These are phyloP conservation scores for Petrolisthes manimaculis DNA, from an alignment of 2,888 invertebrate genomes.

Conservation along the genomic window DNA sequence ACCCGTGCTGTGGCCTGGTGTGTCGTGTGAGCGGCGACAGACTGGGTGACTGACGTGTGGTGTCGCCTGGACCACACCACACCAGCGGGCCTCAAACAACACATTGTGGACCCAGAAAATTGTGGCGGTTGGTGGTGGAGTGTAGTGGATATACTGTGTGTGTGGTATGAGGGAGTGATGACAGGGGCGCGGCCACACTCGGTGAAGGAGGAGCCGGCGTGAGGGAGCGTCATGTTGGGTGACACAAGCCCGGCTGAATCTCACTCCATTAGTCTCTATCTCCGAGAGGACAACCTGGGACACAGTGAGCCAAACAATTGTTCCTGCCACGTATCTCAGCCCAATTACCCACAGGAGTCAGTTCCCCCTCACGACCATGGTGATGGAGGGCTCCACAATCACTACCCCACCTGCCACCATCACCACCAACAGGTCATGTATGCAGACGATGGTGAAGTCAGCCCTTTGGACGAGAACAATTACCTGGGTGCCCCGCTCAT, in stretches of 20 bases:
- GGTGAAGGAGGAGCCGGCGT: background rate
- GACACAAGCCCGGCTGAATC: background rate
- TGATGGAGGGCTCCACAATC: background rate
- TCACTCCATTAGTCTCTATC: background rate
- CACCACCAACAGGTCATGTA: background rate
- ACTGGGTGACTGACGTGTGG: no score
- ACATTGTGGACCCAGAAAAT: no score
- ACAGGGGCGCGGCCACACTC: background rate
- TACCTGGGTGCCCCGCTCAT: background rate
- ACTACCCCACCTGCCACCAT: background rate
- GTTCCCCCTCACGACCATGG: no score
- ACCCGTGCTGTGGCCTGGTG: no score
- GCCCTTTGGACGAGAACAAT: background rate
- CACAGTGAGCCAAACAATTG: background rate
- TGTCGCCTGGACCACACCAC: no score
- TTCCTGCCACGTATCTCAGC: no score
- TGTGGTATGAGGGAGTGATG: background rate
- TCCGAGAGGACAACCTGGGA: background rate
- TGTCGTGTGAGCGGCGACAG: no score
- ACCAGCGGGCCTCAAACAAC: no score
- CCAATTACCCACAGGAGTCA: no score
- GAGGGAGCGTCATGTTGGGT: slow-evolving; percentile 15
- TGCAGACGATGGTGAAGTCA: background rate
- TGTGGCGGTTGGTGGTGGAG: background rate
- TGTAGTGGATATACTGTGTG: no score